A percentile compares a stretch with the other conserved stretches of the same genome.
Evolutionary conservation across 2,797 vertebrate genomes (phyloP).

Genomic region (Urosaurus nigricauda): DNA sequence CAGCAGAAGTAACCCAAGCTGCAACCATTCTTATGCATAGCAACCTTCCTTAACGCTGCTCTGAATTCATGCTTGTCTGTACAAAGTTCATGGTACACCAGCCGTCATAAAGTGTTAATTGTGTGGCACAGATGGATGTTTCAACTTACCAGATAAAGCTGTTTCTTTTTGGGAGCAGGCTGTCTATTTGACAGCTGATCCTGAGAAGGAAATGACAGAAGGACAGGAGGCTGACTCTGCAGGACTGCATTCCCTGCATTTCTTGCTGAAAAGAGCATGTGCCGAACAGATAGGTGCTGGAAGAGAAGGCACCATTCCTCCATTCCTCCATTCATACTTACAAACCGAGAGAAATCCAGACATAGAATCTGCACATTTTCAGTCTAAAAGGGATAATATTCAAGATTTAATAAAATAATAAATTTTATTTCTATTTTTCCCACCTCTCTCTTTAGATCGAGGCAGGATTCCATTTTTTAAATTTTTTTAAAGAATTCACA

Average conservation of each 20-base stretch:
- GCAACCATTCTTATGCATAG: conserved; percentile 9
- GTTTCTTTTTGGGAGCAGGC: conserved; percentile 7
- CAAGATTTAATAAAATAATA: too few relatives aligned
- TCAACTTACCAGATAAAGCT: conserved; percentile 44
- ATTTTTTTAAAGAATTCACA: too few relatives aligned
- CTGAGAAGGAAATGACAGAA: conserved; percentile 52
- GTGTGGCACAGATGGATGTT: conserved; percentile 44
- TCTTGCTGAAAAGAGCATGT: conserved; percentile 54
- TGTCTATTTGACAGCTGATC: conserved; percentile 55
- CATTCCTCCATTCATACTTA: background rate
- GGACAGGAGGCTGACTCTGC: conserved; percentile 34
- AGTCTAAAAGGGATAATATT: conserved; percentile 63
- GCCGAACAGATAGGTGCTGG: conserved; percentile 24
- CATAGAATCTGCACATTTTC: conserved; percentile 47
- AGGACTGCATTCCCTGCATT: conserved; percentile 51
- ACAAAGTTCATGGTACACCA: conserved; percentile 51
- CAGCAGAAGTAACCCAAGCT: background rate
- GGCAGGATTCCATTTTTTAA: too few relatives aligned
- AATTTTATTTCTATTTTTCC: too few relatives aligned
- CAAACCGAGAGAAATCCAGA: background rate
- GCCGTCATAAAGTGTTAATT: conserved; percentile 37
- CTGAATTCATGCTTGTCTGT: conserved; percentile 57
- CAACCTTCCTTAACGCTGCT: conserved; percentile 51
- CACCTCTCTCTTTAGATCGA: too few relatives aligned
- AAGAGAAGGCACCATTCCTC: background rate